Evolutionary conservation across 1,140 invertebrate genomes (phyloP).

Genomic region (Nebria ingens): DNA sequence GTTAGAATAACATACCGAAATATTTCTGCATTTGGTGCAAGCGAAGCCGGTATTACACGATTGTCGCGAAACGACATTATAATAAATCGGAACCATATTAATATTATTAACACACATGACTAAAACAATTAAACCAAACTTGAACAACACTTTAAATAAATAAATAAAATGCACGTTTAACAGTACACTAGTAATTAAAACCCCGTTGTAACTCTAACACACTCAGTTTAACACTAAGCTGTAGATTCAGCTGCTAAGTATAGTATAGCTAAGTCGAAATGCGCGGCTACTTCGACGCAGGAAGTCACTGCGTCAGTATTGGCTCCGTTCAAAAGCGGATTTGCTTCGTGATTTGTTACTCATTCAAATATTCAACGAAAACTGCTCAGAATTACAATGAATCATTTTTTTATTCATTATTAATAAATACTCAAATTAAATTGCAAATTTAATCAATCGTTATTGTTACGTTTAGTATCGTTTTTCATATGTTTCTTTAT

Average conservation of each 20-base stretch:
- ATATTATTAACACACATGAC: constrained; percentile 31
- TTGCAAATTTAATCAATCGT: too few relatives aligned
- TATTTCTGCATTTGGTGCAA: constrained; percentile 28
- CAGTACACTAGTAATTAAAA: background rate
- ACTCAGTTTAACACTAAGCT: background rate
- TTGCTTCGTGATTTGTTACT: too few relatives aligned
- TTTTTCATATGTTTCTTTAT: too few relatives aligned
- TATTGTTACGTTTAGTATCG: too few relatives aligned
- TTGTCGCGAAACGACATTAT: constrained; percentile 31
- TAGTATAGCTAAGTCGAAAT: background rate
- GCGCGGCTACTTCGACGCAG: background rate
- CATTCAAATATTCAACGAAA: too few relatives aligned
- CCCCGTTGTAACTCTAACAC: background rate
- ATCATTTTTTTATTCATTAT: too few relatives aligned
- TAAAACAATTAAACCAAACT: background rate
- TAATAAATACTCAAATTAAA: too few relatives aligned
- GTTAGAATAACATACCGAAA: constrained; percentile 28
- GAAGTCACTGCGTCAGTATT: too few relatives aligned
- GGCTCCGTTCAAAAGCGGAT: too few relatives aligned
- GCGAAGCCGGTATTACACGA: constrained; percentile 28
- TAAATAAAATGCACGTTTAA: background rate
- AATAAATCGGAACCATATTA: constrained; percentile 31
- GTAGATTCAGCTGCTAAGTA: background rate
- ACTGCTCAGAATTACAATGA: too few relatives aligned
- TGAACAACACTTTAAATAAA: too few relatives aligned